phyloP scores from a whole-genome alignment of 2,113 vertebrate species.

The Himantopus leucocephalus region DNA sequence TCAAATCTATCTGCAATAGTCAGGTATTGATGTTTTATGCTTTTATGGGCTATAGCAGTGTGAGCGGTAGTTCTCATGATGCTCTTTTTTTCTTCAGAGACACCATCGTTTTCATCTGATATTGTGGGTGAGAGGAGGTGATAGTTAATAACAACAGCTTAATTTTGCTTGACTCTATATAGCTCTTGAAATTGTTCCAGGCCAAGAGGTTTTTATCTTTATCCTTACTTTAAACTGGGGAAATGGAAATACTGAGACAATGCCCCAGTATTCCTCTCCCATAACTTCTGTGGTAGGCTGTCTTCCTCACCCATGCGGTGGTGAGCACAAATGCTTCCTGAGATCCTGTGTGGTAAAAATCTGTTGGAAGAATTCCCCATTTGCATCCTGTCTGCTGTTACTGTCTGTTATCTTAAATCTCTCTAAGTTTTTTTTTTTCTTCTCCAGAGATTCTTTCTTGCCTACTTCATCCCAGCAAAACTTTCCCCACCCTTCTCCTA shows the following conservation, averaged over 20 bases:
- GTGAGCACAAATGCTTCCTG: not conserved
- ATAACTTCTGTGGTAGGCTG: not conserved
- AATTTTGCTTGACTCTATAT: not conserved
- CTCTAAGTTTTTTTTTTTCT: not conserved
- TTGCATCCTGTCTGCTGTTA: not conserved
- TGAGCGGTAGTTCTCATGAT: not conserved
- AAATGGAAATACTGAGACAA: not conserved
- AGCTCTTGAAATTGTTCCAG: not conserved
- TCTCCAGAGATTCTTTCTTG: conserved; percentile 17
- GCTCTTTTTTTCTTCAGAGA: not conserved
- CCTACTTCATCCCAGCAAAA: not conserved
- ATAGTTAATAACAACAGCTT: not conserved
- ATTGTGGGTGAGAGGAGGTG: not conserved
- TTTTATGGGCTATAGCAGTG: not conserved
- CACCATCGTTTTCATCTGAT: not conserved
- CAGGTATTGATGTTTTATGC: not conserved
- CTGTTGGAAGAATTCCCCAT: not conserved
- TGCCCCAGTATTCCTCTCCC: not conserved
- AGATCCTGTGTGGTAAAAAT: not conserved
- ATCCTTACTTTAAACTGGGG: not conserved
- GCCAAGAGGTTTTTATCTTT: not conserved
- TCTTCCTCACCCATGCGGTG: not conserved
- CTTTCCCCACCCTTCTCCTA: not conserved
- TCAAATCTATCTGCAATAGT: not conserved
- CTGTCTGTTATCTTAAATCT: conserved; percentile 17